These are phyloP conservation scores for Perodicticus potto DNA, from an alignment of 2,797 vertebrate species.

Conservation along the genomic window DNA sequence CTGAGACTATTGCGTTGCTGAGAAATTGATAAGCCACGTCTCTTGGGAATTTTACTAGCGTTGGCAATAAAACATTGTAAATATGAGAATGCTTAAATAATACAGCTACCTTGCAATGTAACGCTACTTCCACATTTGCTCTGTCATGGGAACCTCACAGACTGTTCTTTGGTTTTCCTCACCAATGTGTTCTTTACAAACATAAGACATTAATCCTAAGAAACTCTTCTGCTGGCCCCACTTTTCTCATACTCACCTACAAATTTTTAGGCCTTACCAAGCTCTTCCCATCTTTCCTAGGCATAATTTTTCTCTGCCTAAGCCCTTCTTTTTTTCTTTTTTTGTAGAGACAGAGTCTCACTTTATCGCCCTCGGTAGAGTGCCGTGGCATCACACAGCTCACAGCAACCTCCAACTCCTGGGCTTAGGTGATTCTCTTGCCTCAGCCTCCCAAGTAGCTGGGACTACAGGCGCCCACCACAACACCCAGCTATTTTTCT, in stretches of 20 bases:
- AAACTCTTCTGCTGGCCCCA: not conserved
- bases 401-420: no score
- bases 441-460: no score
- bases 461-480: no score
- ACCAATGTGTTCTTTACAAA: not conserved
- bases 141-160: not conserved
- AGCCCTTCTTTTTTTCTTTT: not conserved
- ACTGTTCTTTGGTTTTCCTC: conserved; percentile 33
- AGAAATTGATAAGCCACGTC: not conserved
- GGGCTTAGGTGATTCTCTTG: no score
- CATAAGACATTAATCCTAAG: not conserved
- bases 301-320: not conserved
- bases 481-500: no score
- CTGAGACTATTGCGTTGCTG: not conserved
- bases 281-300: not conserved
- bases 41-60: not conserved
- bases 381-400: no score
- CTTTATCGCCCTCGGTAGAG: no score
- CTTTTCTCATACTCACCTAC: not conserved
- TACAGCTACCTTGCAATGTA: not conserved
- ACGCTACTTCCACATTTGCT: conserved; percentile 5
- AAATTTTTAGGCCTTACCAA: not conserved
- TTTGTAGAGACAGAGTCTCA: no score
- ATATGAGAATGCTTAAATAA: conserved; percentile 39
- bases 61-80: not conserved